phyloP scores from a whole-genome alignment of 2,797 vertebrate species.

The Tympanoctomys barrerae region DNA sequence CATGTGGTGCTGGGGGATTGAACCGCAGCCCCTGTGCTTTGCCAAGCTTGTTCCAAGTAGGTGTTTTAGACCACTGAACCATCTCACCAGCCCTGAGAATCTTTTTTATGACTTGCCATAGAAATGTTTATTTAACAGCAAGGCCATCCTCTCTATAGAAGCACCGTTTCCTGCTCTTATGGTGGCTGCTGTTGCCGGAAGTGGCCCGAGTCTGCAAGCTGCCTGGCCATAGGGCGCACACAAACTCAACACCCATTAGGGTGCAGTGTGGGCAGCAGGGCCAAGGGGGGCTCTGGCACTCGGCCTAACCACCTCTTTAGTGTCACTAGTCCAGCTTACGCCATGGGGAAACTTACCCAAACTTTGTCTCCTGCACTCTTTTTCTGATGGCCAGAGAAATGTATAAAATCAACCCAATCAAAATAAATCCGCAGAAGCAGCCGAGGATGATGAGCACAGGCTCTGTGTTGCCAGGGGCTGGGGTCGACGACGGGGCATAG shows the following conservation, averaged over 20 bases:
- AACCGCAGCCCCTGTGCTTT: too few relatives aligned
- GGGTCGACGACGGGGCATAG: conserved; percentile 90
- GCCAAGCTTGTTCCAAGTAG: too few relatives aligned
- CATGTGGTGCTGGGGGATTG: too few relatives aligned
- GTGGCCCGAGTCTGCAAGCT: neutral
- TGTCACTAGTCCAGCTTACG: neutral
- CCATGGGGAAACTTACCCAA: conserved; percentile 89
- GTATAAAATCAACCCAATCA: conserved; percentile 91
- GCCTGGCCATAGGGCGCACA: neutral
- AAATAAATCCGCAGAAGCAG: conserved; percentile 89
- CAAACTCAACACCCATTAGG: fast-evolving
- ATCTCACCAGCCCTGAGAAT: too few relatives aligned
- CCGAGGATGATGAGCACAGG: conserved; percentile 90
- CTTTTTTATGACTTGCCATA: neutral
- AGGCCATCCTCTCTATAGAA: neutral
- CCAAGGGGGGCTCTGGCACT: fast-evolving
- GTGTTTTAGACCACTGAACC: too few relatives aligned
- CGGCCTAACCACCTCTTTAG: too few relatives aligned
- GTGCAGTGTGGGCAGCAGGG: neutral
- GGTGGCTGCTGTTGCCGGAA: neutral
- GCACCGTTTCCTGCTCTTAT: neutral
- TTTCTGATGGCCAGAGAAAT: conserved; percentile 89
- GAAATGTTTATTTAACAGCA: neutral
- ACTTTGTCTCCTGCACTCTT: conserved; percentile 89
- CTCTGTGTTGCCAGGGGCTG: conserved; percentile 87